A percentile compares a stretch with the other conserved stretches of the same genome.
These are phyloP conservation scores for Nematostella vectensis DNA, from an alignment of 92 coral and sea anemone genomes.

Conservation along the genomic window DNA sequence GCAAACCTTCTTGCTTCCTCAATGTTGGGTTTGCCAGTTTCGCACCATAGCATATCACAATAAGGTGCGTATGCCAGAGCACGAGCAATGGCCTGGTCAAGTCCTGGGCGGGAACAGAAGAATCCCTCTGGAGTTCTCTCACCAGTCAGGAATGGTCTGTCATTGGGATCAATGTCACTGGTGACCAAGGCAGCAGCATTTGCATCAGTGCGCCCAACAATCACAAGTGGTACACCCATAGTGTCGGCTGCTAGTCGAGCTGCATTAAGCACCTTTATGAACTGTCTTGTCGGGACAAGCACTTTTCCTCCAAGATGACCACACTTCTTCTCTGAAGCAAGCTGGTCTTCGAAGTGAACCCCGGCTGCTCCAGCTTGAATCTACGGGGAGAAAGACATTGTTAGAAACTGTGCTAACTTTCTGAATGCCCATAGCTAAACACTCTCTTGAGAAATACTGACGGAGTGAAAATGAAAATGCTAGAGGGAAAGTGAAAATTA, in stretches of 20 bases:
- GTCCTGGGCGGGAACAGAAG: constrained; percentile 69
- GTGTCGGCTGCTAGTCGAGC: constrained; percentile 89
- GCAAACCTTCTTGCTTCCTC: constrained; percentile 90
- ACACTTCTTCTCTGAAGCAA: constrained; percentile 98
- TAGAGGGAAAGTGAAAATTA: too few species aligned
- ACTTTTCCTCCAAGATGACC: constrained; percentile 99
- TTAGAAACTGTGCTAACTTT: background rate
- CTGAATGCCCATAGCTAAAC: too few species aligned
- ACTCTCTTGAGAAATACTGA: too few species aligned
- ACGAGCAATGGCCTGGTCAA: constrained; percentile 91
- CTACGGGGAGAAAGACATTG: constrained; percentile 19
- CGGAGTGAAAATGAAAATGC: too few species aligned
- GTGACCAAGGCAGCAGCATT: constrained; percentile 92
- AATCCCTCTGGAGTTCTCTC: constrained; percentile 96
- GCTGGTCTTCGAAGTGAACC: constrained; percentile 95
- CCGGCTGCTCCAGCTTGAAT: constrained; percentile 92
- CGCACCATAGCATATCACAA: constrained; percentile 95
- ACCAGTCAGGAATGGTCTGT: constrained; percentile 87
- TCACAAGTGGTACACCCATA: constrained; percentile 82
- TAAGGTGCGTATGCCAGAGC: constrained; percentile 94
- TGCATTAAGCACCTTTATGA: constrained; percentile 86
- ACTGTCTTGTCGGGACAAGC: constrained; percentile 91
- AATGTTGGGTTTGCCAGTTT: constrained; percentile 85
- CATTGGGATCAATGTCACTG: constrained; percentile 90
- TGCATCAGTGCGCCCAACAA: constrained; percentile 95